These are phyloP conservation scores for Leptodactylus fallax DNA, from an alignment of 2,797 vertebrate genomes.

Conservation along the genomic window DNA sequence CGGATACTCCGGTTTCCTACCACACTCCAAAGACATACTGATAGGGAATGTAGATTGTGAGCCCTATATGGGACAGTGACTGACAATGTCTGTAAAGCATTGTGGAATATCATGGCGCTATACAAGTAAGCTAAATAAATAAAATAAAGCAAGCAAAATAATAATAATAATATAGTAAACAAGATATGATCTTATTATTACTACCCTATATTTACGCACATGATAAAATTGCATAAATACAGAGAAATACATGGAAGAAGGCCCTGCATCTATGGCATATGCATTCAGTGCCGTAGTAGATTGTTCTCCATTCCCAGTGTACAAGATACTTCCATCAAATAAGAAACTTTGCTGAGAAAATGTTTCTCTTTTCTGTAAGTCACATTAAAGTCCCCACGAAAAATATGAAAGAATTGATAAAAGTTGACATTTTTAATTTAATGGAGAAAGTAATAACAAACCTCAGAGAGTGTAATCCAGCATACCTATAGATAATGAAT, in stretches of 20 bases:
- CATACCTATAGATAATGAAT: constrained; percentile 45
- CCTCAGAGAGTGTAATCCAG: constrained; percentile 32
- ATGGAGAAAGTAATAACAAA: constrained; percentile 33
- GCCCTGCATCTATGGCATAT: background rate
- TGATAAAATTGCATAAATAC: background rate
- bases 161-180: background rate
- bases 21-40: no score
- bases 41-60: no score
- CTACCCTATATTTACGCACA: background rate
- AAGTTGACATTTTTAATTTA: constrained; percentile 43
- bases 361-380: constrained; percentile 8
- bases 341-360: constrained; percentile 18
- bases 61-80: no score
- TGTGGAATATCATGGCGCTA: no score
- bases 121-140: no score
- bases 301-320: background rate
- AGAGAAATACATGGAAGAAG: background rate
- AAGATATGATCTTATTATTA: no score
- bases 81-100: no score
- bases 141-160: no score
- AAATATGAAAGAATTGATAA: constrained; percentile 34
- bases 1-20: no score
- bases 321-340: background rate
- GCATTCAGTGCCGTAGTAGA: background rate
- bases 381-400: constrained; percentile 4